Percentiles rank a stretch among this genome's conserved stretches.
phyloP scores from a whole-genome alignment of 2,113 vertebrate species.

The Petromus typicus region DNA sequence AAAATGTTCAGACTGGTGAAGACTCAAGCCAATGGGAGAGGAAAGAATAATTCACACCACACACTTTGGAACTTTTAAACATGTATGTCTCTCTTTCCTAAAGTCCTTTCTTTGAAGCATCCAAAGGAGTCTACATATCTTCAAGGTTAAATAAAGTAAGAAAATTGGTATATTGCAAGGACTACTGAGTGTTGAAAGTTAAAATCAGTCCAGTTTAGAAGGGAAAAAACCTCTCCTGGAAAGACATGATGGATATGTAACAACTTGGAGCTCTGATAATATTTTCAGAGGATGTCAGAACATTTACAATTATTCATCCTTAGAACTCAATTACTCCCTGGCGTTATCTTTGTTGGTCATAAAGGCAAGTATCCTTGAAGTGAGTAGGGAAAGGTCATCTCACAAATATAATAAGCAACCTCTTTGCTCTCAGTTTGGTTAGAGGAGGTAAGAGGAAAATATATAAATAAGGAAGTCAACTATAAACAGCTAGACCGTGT shows the following conservation, averaged over 20 bases:
- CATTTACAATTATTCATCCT: constrained; percentile 61
- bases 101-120: neutral
- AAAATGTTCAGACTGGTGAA: neutral
- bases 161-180: neutral
- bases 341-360: constrained; percentile 62
- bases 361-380: constrained; percentile 65
- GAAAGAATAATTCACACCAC: neutral
- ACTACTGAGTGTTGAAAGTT: neutral
- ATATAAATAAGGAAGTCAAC: neutral
- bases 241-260: constrained; percentile 70
- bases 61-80: neutral
- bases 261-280: constrained; percentile 64
- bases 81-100: neutral
- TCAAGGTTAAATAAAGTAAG: constrained; percentile 58
- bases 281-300: constrained; percentile 61
- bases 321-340: constrained; percentile 47
- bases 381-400: constrained; percentile 51
- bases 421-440: constrained; percentile 19
- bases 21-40: neutral
- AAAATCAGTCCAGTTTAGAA: constrained; percentile 39
- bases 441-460: constrained; percentile 15
- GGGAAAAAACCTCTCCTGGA: neutral
- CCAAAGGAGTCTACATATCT: neutral
- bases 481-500: neutral
- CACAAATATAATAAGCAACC: constrained; percentile 28